Conservation (phyloP, 2,113 vertebrate species). For the Orcinus orca region DNA sequence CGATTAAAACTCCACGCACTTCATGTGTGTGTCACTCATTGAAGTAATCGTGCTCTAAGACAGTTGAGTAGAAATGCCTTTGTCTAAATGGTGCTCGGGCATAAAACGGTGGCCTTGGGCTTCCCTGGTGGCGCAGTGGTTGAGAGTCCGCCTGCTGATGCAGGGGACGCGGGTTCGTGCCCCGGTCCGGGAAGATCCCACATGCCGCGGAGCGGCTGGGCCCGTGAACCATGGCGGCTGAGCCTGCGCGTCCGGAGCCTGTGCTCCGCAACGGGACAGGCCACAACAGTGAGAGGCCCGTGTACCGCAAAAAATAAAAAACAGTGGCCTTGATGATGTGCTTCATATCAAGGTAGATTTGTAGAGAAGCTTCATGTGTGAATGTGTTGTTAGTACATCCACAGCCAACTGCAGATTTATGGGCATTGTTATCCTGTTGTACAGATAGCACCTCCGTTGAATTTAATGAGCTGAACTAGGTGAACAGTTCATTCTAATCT, state of each 20-base stretch:
- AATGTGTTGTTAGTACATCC: not conserved
- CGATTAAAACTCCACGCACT: not conserved
- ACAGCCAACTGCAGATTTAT: conserved; percentile 56
- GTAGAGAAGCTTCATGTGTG: not conserved
- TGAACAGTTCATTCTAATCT: conserved; percentile 69
- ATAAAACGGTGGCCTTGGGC: not conserved
- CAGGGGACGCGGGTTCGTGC: too few relatives aligned
- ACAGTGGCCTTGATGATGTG: not conserved
- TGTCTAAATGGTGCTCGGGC: not conserved
- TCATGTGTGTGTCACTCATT: not conserved
- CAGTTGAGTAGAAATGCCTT: not conserved
- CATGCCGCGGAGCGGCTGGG: too few relatives aligned
- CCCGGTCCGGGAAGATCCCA: too few relatives aligned
- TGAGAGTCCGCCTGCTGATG: too few relatives aligned
- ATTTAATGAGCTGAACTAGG: conserved; percentile 62
- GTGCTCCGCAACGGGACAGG: too few relatives aligned
- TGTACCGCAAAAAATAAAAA: too few relatives aligned
- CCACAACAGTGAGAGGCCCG: too few relatives aligned
- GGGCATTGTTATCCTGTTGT: conserved; percentile 20
- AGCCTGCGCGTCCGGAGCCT: too few relatives aligned
- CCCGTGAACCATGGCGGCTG: too few relatives aligned
- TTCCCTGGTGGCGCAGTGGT: too few relatives aligned
- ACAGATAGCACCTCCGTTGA: conserved; percentile 3
- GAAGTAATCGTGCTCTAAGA: not conserved
- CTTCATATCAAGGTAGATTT: not conserved